Conservation (phyloP, 1,140 invertebrate species). For the Bemisia tabaci region DNA sequence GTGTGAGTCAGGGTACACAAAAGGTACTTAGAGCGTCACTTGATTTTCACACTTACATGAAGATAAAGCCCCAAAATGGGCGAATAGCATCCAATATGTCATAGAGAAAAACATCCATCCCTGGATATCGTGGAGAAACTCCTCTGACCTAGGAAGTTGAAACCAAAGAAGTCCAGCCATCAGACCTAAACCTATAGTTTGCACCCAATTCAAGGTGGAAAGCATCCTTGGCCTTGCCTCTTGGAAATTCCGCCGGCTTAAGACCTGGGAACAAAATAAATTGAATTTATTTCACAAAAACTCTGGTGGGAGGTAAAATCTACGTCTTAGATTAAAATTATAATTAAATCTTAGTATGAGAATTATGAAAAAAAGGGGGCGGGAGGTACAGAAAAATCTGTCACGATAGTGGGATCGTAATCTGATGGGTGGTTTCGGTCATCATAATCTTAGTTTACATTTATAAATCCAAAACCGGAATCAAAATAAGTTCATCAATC, state of each 20-base stretch:
- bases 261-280: constrained; percentile 37
- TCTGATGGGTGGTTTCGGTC: no score
- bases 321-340: no score
- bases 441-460: no score
- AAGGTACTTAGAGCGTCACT: background rate
- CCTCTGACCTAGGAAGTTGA: constrained; percentile 56
- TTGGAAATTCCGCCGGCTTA: constrained; percentile 64
- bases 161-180: constrained; percentile 70
- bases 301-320: no score
- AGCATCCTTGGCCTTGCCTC: constrained; percentile 63
- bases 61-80: constrained; percentile 63
- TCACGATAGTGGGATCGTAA: no score
- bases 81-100: constrained; percentile 77
- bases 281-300: no score
- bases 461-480: no score
- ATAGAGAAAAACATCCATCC: constrained; percentile 80
- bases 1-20: no score
- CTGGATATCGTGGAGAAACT: constrained; percentile 61
- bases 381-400: no score
- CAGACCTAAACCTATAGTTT: constrained; percentile 56
- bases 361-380: no score
- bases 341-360: no score
- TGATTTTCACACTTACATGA: constrained; percentile 44
- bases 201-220: constrained; percentile 67
- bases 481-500: no score